Evolutionary conservation across 2,888 invertebrate genomes (phyloP).

Genomic region (Apodemia duryi): DNA sequence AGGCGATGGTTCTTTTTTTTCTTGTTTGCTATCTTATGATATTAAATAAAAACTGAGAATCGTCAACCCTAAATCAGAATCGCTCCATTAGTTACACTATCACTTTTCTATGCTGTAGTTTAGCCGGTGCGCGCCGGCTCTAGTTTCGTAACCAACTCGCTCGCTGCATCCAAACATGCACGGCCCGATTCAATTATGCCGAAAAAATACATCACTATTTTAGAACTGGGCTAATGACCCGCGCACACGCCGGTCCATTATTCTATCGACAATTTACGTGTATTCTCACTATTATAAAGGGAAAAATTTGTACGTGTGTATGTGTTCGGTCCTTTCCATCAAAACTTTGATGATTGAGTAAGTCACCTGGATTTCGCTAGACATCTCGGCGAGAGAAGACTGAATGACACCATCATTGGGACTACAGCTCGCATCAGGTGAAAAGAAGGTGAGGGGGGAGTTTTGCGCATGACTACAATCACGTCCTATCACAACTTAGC

Average conservation of each 20-base stretch:
- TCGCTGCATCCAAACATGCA: conserved; percentile 21
- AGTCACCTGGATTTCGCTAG: too few relatives aligned
- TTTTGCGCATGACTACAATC: too few relatives aligned
- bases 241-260: conserved; percentile 18
- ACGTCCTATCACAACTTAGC: too few relatives aligned
- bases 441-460: too few relatives aligned
- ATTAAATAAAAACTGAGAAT: background rate
- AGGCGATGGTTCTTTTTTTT: too few relatives aligned
- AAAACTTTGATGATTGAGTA: too few relatives aligned
- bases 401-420: too few relatives aligned
- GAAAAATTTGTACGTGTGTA: too few relatives aligned
- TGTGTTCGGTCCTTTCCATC: too few relatives aligned
- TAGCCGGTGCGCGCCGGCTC: conserved; percentile 13
- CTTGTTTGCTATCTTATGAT: too few relatives aligned
- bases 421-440: too few relatives aligned
- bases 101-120: conserved; percentile 30
- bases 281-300: background rate
- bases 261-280: conserved; percentile 9
- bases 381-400: too few relatives aligned
- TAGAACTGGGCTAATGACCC: conserved; percentile 28
- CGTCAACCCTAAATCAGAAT: conserved; percentile 28
- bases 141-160: conserved; percentile 25
- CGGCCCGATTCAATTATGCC: conserved; percentile 26
- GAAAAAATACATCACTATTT: conserved; percentile 20
- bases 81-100: conserved; percentile 38